phyloP scores from a whole-genome alignment of 1,140 invertebrate species.

The Sinonovacula constricta region DNA sequence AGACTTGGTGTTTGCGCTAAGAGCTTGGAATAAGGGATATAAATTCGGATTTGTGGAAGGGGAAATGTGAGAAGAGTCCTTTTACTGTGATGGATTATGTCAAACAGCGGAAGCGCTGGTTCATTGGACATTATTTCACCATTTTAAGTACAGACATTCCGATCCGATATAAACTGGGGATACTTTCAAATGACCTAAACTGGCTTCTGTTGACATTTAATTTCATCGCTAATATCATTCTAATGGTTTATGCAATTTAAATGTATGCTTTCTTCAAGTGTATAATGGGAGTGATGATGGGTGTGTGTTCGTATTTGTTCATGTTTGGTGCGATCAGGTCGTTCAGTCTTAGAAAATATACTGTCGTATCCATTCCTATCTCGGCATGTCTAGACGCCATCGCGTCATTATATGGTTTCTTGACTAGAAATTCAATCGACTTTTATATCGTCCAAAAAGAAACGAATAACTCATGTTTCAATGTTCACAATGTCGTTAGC shows the following conservation, averaged over 20 bases:
- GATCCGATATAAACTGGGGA: conserved; percentile 87
- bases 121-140: conserved; percentile 96
- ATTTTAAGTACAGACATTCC: conserved; percentile 94
- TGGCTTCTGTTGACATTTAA: conserved; percentile 96
- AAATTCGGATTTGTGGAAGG: conserved; percentile 78
- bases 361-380: conserved; percentile 82
- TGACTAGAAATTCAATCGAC: conserved; percentile 28
- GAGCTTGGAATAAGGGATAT: conserved; percentile 83
- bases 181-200: conserved; percentile 94
- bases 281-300: conserved; percentile 91
- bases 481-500: too few relatives aligned
- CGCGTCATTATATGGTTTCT: conserved; percentile 41
- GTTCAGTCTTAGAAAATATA: conserved; percentile 85
- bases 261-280: conserved; percentile 92
- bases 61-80: conserved; percentile 98
- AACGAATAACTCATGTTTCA: too few relatives aligned
- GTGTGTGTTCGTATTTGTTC: conserved; percentile 96
- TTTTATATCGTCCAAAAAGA: conserved; percentile 53
- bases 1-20: conserved; percentile 97
- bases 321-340: conserved; percentile 95
- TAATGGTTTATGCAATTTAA: conserved; percentile 90
- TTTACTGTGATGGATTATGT: conserved; percentile 97
- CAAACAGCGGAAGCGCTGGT: conserved; percentile 96
- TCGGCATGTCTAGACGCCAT: conserved; percentile 29
- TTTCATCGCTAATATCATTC: too few relatives aligned